Percentiles rank a stretch among this genome's conserved stretches.
Conservation (phyloP, 2,113 vertebrate species). For the Triplophysa tibetana region DNA sequence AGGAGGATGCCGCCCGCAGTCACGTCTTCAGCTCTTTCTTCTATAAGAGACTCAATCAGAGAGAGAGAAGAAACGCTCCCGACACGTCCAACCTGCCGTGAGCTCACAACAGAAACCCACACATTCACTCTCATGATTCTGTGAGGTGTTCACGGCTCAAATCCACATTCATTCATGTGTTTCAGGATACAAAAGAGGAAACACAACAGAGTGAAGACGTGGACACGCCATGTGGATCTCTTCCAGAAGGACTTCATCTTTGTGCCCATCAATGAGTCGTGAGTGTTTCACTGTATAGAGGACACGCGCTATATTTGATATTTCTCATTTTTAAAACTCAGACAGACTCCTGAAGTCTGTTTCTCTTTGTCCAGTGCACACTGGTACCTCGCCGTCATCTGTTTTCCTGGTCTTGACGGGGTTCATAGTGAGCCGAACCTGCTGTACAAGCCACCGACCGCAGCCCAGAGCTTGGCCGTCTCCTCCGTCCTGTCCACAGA, state of each 20-base stretch:
- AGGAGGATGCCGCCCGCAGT: slow-evolving; percentile 90
- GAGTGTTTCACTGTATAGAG: slow-evolving; percentile 65
- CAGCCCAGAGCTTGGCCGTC: neutral
- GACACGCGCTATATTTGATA: neutral
- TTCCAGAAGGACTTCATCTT: slow-evolving; percentile 99
- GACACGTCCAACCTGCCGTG: slow-evolving; percentile 90
- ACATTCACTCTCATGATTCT: neutral
- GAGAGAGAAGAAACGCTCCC: slow-evolving; percentile 82
- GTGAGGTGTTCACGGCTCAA: neutral
- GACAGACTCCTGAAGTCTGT: too few relatives aligned
- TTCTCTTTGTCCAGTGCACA: slow-evolving; percentile 80
- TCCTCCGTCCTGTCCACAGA: neutral
- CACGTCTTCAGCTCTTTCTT: slow-evolving; percentile 99
- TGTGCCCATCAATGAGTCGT: slow-evolving; percentile 99
- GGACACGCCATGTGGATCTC: slow-evolving; percentile 96
- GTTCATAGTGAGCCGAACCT: slow-evolving; percentile 83
- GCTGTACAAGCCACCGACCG: slow-evolving; percentile 67
- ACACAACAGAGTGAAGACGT: slow-evolving; percentile 95
- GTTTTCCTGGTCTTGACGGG: slow-evolving; percentile 90
- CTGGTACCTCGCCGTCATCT: slow-evolving; percentile 98
- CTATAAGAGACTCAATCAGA: slow-evolving; percentile 97
- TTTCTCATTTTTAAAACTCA: too few relatives aligned
- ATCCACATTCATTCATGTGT: neutral
- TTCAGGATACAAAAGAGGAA: slow-evolving; percentile 90
- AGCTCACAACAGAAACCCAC: slow-evolving; percentile 60